Base-by-base conservation (phyloP, 2,113 vertebrate species). In the Sprattus sprattus region DNA sequence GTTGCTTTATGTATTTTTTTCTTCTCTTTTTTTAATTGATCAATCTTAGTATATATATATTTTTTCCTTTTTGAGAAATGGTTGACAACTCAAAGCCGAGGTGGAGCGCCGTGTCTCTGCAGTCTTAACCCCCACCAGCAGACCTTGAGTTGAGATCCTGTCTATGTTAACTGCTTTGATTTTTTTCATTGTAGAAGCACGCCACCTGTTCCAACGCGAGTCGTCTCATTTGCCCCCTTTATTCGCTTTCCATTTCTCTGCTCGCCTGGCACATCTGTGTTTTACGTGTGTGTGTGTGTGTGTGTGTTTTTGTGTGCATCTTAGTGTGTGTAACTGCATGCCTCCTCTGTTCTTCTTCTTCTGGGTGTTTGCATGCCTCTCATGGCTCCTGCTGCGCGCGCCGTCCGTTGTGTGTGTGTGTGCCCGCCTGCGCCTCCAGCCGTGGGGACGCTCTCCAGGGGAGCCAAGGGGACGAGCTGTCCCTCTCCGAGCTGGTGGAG, bases 401-500 rank as follows among this genome's bases (percentile, higher is more conserved):
- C 28, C 28, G 25, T 15, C 71, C 71, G 71, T 39, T 32, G 25
- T 32, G 32, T 78, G 71, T 75, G 67, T 78, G 71, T 78, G 25
- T 32, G 71, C 15, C 13, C 25, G 32, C 13, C 71, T 93, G 91
- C 39, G 86, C 81, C 90, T 88, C 93, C 91, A 89, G 93, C 93
- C 96, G 95, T 67, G 92, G 92, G 71, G 95, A 90, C 85, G 93
- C 93, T 85, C 82, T 94, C 90, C 93, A 94, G 90, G 93, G 92
- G 92, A 95, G 92, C 90, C 86, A 87, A 83, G 87, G 91, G 82
- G 75, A 89, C 87, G 92, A 93, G 91, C 92, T 89, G 92, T 93
- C 71, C 71, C 71, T 78, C 25, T 78, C 71, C 71, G 71, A 78
- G 71, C 83, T 92, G 82, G 85, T 92, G 93, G 90, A 13, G 46